Evolutionary conservation across 1,140 invertebrate species (phyloP).

Genomic region (Xylocopa sonorina): DNA sequence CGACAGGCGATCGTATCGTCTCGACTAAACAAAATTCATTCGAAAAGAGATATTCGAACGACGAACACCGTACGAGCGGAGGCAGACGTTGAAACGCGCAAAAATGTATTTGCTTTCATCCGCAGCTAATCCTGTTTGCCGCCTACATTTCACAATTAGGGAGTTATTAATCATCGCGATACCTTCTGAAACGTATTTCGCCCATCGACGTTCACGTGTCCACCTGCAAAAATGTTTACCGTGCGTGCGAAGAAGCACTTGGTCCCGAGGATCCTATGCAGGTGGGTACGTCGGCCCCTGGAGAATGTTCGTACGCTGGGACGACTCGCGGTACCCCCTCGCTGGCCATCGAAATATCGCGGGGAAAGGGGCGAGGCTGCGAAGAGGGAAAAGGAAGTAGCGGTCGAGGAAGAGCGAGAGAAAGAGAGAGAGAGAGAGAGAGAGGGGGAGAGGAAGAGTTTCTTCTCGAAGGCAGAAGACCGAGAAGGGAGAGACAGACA

Average conservation of each 20-base stretch:
- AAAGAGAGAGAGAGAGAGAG: constrained; percentile 1
- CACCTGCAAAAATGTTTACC: constrained; percentile 61
- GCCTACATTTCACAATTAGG: no score
- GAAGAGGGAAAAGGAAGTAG: neutral
- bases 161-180: no score
- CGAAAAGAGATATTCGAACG: no score
- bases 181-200: no score
- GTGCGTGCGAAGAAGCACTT: constrained; percentile 60
- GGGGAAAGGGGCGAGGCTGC: neutral
- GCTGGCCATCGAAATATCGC: constrained; percentile 46
- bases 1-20: no score
- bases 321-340: constrained; percentile 16
- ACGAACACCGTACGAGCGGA: constrained; percentile 60
- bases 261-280: constrained; percentile 48
- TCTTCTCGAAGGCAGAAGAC: neutral
- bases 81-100: constrained; percentile 36
- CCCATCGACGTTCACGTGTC: constrained; percentile 43
- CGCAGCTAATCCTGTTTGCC: no score
- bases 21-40: no score
- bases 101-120: no score
- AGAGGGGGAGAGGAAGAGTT: neutral
- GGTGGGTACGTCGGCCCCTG: constrained; percentile 62
- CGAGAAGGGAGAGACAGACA: constrained; percentile 2
- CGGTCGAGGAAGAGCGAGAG: neutral
- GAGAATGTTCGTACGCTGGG: constrained; percentile 56